Evolutionary conservation across 2,113 vertebrate genomes (phyloP), one percentile per base, ranked within the genome.

Genomic region (Hirundichthys speculiger): DNA sequence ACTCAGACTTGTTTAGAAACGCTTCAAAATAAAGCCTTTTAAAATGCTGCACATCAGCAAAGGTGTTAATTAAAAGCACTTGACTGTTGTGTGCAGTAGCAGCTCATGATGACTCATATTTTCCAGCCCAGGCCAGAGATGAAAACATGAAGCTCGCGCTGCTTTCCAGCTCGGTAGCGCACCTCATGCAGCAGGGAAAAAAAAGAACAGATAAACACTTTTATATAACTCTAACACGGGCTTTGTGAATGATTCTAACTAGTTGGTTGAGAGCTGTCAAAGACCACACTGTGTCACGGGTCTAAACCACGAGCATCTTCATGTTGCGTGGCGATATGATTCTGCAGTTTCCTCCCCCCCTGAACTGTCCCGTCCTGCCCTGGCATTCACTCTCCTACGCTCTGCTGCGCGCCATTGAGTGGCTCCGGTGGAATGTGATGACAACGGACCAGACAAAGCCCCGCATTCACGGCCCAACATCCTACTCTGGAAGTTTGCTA

Each of bases 341-440:
- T 55, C 43, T 34, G 68, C 47, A 59, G 56, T 65, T 75, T 77
- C 39, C 53, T 71, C 51, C 69, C 25, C 52, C 65, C 47, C 45
- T 55, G 53, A 10, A 40, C 67, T 58, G 61, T 13, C 61, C 63
- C 54, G 60, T 25, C 45, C 50, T 65, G 75, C 19, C 62, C 73
- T 65, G 69, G 53, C 69, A 52, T 62, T 79, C 69, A 71, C 86
- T 84, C 80, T 89, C 86, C 86, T 82, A 85, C 85, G 75, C 91
- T 87, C 77, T 85, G 81, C 83, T 87, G 86, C 73, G 2, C 67
- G 69, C 87, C 87, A 72, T 89, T 80, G 42, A 82, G 85, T 91
- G 92, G 88, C 91, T 92, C 88, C 79, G 82, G 79, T 85, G 90
- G 92, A 92, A 93, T 93, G 90, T 93, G 91, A 93, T 92, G 92